Evolutionary conservation across 1,140 invertebrate genomes (phyloP).

Genomic region (Arion vulgaris): DNA sequence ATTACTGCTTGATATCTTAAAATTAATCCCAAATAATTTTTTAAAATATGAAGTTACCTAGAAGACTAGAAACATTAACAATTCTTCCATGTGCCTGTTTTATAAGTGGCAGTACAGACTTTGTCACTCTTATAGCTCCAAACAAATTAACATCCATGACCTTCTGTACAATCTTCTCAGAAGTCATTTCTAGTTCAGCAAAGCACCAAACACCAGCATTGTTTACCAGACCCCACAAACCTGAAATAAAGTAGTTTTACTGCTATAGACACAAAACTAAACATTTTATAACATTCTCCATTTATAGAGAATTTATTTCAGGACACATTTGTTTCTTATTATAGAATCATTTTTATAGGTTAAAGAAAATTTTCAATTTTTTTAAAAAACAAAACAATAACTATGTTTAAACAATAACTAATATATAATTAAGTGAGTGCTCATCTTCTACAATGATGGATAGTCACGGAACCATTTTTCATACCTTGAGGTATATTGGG

Average conservation of each 20-base stretch:
- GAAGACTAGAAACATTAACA: slow-evolving; percentile 76
- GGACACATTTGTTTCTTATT: background rate
- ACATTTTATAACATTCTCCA: background rate
- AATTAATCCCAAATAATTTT: no score
- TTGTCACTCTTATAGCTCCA: slow-evolving; percentile 86
- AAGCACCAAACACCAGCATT: slow-evolving; percentile 81
- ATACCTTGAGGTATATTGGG: no score
- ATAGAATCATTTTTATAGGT: no score
- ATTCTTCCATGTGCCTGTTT: slow-evolving; percentile 72
- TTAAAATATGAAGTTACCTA: slow-evolving; percentile 77
- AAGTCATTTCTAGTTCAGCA: slow-evolving; percentile 76
- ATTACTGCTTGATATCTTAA: no score
- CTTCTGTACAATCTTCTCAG: slow-evolving; percentile 64
- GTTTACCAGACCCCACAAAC: slow-evolving; percentile 90
- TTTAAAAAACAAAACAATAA: no score
- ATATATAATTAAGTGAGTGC: no score
- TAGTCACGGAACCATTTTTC: no score
- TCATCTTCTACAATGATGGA: no score
- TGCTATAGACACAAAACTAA: background rate
- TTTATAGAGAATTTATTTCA: background rate
- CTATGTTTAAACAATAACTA: no score
- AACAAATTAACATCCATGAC: slow-evolving; percentile 78
- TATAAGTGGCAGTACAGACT: slow-evolving; percentile 79
- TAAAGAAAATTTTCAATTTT: no score
- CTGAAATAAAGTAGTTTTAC: slow-evolving; percentile 50